Percentiles rank a stretch among this genome's conserved stretches.
phyloP scores from a whole-genome alignment of 2,113 vertebrate species.

The Lipotes vexillifer region DNA sequence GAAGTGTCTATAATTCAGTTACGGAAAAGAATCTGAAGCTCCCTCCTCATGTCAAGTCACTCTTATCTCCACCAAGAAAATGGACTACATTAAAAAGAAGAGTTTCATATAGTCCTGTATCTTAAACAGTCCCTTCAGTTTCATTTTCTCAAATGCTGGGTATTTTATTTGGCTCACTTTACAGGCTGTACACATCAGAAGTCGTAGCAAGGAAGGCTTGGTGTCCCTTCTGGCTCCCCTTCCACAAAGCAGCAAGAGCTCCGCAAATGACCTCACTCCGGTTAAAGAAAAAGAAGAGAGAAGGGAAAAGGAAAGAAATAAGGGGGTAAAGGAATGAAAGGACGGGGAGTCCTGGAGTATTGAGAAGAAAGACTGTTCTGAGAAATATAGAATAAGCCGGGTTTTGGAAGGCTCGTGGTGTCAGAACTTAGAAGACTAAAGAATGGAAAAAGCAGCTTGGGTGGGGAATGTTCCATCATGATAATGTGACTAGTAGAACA shows the following conservation, averaged over 20 bases:
- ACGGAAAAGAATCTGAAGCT: neutral
- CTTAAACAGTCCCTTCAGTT: neutral
- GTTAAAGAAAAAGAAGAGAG: neutral
- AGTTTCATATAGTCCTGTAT: neutral
- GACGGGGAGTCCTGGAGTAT: neutral
- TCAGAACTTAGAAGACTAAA: slow-evolving; percentile 20
- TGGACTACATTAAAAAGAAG: neutral
- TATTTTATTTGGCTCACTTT: neutral
- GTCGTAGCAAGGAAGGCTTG: neutral
- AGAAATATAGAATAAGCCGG: neutral
- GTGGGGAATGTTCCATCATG: neutral
- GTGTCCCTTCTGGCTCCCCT: neutral
- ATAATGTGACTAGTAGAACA: neutral
- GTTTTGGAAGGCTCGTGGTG: neutral
- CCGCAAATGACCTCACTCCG: neutral
- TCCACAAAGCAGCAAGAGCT: neutral
- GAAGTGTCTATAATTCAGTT: neutral
- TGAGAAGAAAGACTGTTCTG: neutral
- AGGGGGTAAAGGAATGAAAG: neutral
- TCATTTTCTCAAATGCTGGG: neutral
- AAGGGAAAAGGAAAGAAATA: too few relatives aligned
- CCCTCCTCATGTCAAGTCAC: neutral
- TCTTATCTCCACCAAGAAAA: slow-evolving; percentile 19
- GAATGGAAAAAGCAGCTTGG: slow-evolving; percentile 29
- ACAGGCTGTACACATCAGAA: neutral